Conservation (phyloP, 2,888 invertebrate species). For the Polydrusus pterygomalis region DNA sequence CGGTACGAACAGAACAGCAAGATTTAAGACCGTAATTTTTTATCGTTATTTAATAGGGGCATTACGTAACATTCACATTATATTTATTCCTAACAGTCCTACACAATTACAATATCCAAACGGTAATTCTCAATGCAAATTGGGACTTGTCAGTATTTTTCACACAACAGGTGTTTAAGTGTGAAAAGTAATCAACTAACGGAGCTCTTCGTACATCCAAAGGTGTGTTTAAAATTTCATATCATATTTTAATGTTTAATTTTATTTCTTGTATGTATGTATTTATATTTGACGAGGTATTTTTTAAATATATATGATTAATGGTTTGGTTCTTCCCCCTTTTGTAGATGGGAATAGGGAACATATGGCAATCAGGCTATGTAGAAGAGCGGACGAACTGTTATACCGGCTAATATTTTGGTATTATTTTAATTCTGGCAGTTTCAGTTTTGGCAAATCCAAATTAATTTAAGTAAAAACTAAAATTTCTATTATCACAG, state of each 20-base stretch:
- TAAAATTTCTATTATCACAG: no score
- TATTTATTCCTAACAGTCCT: conserved; percentile 6
- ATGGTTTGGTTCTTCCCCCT: not conserved
- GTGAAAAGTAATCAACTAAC: conserved; percentile 11
- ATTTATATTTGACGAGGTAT: not conserved
- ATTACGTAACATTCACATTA: conserved; percentile 1
- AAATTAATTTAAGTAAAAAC: no score
- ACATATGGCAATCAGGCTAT: conserved; percentile 1
- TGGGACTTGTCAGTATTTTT: conserved; percentile 8
- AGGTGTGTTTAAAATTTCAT: not conserved
- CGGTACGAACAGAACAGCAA: no score
- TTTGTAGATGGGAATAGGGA: not conserved
- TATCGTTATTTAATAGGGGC: not conserved
- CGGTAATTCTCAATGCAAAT: conserved; percentile 16
- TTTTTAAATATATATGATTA: not conserved
- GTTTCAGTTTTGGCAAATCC: no score
- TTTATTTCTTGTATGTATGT: not conserved
- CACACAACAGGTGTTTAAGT: conserved; percentile 26
- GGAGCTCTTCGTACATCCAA: not conserved
- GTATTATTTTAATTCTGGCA: no score
- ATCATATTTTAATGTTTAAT: not conserved
- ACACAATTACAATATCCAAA: conserved; percentile 8
- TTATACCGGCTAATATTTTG: no score
- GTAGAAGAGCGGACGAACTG: not conserved
- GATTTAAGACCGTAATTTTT: not conserved